These are phyloP conservation scores for Halocaridina rubra DNA, from an alignment of 2,888 invertebrate species.

Conservation along the genomic window DNA sequence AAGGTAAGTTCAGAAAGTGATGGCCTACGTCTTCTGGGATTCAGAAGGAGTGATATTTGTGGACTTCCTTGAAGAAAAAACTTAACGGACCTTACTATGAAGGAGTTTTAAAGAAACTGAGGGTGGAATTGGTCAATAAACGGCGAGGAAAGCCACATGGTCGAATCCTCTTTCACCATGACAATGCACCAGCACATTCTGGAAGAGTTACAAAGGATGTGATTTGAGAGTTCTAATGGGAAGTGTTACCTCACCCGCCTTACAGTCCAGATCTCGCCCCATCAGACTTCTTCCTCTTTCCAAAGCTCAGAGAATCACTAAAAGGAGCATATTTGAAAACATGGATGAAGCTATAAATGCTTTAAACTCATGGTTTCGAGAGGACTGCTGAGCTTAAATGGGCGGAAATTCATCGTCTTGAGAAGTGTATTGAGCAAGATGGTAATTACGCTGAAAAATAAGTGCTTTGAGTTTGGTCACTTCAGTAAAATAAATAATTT, in stretches of 20 bases:
- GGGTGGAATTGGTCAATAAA: background rate
- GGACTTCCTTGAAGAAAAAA: background rate
- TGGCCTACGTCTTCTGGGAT: background rate
- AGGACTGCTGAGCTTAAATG: background rate
- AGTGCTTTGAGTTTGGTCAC: too few species aligned
- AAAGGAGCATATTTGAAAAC: background rate
- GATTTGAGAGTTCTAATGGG: background rate
- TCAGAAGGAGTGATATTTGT: background rate
- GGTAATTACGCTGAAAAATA: too few species aligned
- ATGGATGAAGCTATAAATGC: background rate
- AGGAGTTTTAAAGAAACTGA: constrained; percentile 1
- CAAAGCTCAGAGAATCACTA: background rate
- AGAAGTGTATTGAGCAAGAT: too few species aligned
- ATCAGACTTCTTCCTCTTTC: too few species aligned
- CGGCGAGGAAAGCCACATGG: background rate
- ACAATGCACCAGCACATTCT: background rate
- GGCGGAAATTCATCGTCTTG: too few species aligned
- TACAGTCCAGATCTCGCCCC: too few species aligned
- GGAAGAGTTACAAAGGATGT: background rate
- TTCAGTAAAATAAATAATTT: too few species aligned
- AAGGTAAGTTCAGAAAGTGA: background rate
- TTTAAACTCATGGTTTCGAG: background rate
- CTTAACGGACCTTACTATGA: background rate
- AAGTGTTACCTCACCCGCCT: background rate
- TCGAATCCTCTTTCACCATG: background rate